A percentile compares a stretch with the other conserved stretches of the same genome.
Evolutionary conservation across 2,888 invertebrate species (phyloP).

Genomic region (Ectemnius cavifrons): DNA sequence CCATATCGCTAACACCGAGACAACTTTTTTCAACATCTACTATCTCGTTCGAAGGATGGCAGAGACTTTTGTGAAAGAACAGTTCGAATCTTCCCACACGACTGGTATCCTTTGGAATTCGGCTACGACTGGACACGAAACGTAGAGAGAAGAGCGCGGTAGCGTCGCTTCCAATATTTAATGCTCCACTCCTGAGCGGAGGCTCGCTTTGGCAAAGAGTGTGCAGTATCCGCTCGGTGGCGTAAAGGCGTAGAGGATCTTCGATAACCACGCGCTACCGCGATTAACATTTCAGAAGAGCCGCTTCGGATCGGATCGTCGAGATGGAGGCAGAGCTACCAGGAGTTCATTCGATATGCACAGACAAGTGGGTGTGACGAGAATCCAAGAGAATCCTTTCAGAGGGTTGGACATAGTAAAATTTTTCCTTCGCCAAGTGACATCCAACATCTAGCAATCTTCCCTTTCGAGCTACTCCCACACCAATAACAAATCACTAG

Average conservation of each 20-base stretch:
- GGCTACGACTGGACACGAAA: conserved; percentile 31
- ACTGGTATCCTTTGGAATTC: conserved; percentile 62
- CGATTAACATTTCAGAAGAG: conserved; percentile 73
- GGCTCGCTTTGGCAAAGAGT: conserved; percentile 25
- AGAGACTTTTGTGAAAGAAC: too few species aligned
- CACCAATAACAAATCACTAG: too few species aligned
- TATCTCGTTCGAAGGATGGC: too few species aligned
- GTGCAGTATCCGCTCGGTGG: conserved; percentile 19
- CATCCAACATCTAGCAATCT: too few species aligned
- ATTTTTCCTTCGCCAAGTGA: conserved; percentile 28
- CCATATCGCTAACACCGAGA: too few species aligned
- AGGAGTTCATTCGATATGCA: conserved; percentile 69
- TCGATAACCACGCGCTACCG: conserved; percentile 64
- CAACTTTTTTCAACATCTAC: too few species aligned
- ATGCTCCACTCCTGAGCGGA: conserved; percentile 46
- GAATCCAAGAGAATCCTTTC: conserved; percentile 61
- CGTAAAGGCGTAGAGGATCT: conserved; percentile 49
- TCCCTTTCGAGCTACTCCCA: too few species aligned
- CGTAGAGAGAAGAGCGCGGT: too few species aligned
- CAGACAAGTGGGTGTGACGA: conserved; percentile 74
- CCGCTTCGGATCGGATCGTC: conserved; percentile 40
- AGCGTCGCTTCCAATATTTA: conserved; percentile 62
- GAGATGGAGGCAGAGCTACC: background rate
- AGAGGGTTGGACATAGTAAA: conserved; percentile 23
- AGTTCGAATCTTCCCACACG: conserved; percentile 46